phyloP scores from a whole-genome alignment of 2,888 invertebrate species.

The Melieria picta region DNA sequence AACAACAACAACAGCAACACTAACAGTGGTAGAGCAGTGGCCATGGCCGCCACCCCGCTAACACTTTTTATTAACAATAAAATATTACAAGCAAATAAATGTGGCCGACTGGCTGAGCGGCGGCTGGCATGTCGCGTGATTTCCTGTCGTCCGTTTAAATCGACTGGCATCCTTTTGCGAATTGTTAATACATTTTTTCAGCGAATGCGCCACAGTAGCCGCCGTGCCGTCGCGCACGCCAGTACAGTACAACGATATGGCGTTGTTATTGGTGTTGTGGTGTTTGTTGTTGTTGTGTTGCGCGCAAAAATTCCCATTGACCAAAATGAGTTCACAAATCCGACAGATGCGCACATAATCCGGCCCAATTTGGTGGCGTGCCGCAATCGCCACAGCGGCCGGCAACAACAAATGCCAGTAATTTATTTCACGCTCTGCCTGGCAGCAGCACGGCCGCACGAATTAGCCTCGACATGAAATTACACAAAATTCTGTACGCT shows the following conservation, averaged over 20 bases:
- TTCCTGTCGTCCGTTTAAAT: constrained; percentile 39
- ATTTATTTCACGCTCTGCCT: background rate
- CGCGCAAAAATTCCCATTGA: constrained; percentile 33
- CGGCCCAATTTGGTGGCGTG: constrained; percentile 33
- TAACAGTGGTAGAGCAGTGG: background rate
- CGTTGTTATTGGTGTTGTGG: background rate
- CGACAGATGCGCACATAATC: constrained; percentile 37
- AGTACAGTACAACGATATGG: constrained; percentile 10
- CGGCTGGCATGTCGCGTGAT: constrained; percentile 38
- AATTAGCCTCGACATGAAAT: constrained; percentile 41
- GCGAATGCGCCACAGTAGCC: constrained; percentile 27
- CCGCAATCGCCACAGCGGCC: constrained; percentile 3
- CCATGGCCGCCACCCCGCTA: background rate
- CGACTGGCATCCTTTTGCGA: constrained; percentile 22
- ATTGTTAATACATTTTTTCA: constrained; percentile 33
- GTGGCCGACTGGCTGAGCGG: background rate
- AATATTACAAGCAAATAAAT: constrained; percentile 19
- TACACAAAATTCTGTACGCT: constrained; percentile 34
- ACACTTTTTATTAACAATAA: constrained; percentile 13
- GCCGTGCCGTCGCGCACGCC: constrained; percentile 11
- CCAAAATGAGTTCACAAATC: constrained; percentile 42
- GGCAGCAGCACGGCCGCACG: constrained; percentile 25
- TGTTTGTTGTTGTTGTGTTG: constrained; percentile 11
- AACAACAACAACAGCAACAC: too few relatives aligned
- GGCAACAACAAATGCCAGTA: background rate